These are phyloP conservation scores for Lagocephalus sceleratus DNA, from an alignment of 2,797 vertebrate genomes.

Conservation along the genomic window DNA sequence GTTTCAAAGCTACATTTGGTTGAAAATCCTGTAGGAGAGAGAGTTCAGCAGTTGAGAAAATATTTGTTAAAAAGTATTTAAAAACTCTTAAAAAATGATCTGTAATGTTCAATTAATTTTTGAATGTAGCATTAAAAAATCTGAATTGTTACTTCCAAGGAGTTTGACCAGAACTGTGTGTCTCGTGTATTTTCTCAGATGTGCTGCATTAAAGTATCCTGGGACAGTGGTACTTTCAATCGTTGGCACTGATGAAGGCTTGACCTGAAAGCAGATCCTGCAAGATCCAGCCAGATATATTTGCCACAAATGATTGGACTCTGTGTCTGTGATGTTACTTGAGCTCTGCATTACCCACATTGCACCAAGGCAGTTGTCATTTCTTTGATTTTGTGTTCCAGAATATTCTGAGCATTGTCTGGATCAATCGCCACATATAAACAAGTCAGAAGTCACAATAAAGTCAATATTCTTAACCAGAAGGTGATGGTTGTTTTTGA, in stretches of 20 bases:
- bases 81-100: too few species aligned
- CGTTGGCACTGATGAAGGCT: conserved; percentile 74
- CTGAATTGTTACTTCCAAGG: neutral
- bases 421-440: too few species aligned
- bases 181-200: conserved; percentile 3
- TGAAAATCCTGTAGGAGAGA: too few species aligned
- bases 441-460: too few species aligned
- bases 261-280: conserved; percentile 74
- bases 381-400: too few species aligned
- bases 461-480: too few species aligned
- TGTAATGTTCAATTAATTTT: too few species aligned
- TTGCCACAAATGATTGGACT: conserved; percentile 48
- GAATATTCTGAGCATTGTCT: too few species aligned
- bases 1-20: too few species aligned
- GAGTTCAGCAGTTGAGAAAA: too few species aligned
- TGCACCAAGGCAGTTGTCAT: conserved; percentile 23
- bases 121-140: neutral
- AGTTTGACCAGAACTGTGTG: neutral
- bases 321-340: conserved; percentile 38
- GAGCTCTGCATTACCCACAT: conserved; percentile 27
- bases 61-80: too few species aligned
- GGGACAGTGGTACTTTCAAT: conserved; percentile 44
- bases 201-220: conserved; percentile 27
- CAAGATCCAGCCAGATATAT: conserved; percentile 64
- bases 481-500: too few species aligned